Evolutionary conservation across 2,888 invertebrate species (phyloP), one percentile per base, ranked within the genome.

Genomic region (Aphelenchoides bicaudatus): DNA sequence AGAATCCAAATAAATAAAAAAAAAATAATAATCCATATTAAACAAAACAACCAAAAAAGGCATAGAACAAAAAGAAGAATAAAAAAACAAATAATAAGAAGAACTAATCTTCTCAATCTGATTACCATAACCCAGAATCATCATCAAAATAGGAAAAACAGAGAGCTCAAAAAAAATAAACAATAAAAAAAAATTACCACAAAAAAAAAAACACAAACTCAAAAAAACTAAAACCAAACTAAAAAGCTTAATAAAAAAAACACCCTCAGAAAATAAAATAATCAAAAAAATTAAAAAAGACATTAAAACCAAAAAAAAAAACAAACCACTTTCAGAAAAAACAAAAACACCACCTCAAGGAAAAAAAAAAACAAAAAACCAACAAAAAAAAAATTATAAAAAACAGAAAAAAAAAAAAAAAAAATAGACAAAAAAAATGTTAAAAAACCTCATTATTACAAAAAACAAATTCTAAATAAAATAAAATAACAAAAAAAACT

Each of bases 261-360:
- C 34, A 63, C 52, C 43, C 63, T 60, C 34, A 68, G 58, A 38
- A 66, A 60, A 66, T 68, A 50, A 65, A 37, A 62, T 70, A 59
- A 53, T 66, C 59, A 50, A 64, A 58, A 68, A 64, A 70, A 31
- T 55, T 59, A 55, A 62, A 63, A 54, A 61, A 65, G 57, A 65
- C 62, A 29, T 63, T 48, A 19, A 50, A 31, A 21, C 10, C 16
- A 34, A 23, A 6, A 50, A 23, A 50, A 48, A 48, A 59, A 21
- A 82, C 82, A 86, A 70, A 0, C 86, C 84, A 64, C 86, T 86
- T 1, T 86, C 86, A 0, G 85, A 84, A 8, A 84, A 86, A 25
- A 70, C 82, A 87, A 88, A 82, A 88, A 88, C 82, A 87, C 87
- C 1, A 82, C 82, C 80, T 86, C 74, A 71, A 82, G 68, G 65